Conservation (phyloP, 2,888 invertebrate genomes). For the Psylliodes chrysocephalus region DNA sequence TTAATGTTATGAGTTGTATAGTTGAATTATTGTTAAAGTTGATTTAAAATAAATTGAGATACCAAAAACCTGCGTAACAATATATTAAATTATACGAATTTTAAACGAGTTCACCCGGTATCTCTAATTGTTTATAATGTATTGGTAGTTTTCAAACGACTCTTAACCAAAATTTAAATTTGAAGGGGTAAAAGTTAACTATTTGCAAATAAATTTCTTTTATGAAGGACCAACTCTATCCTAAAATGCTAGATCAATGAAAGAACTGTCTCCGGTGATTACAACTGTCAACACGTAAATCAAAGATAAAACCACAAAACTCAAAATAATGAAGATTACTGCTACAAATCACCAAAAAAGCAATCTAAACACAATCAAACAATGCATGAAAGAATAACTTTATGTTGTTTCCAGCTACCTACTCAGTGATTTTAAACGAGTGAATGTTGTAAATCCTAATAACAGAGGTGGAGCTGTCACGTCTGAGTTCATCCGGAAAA, state of each 20-base stretch:
- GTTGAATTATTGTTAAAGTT: too few species aligned
- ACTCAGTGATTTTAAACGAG: slow-evolving; percentile 45
- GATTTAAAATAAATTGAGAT: too few species aligned
- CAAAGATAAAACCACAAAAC: neutral
- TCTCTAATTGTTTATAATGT: too few species aligned
- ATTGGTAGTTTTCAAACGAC: too few species aligned
- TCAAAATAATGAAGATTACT: slow-evolving; percentile 29
- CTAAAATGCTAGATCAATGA: neutral
- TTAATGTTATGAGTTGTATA: too few species aligned
- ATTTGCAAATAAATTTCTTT: too few species aligned
- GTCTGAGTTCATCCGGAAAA: slow-evolving; percentile 52
- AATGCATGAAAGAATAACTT: slow-evolving; percentile 38
- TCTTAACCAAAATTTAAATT: too few species aligned
- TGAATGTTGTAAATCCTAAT: slow-evolving; percentile 45
- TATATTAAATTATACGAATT: too few species aligned
- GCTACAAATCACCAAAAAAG: slow-evolving; percentile 27
- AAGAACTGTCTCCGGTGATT: neutral
- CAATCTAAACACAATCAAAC: slow-evolving; percentile 34
- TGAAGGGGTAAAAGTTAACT: too few species aligned
- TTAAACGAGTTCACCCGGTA: too few species aligned
- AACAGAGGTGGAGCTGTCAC: slow-evolving; percentile 41
- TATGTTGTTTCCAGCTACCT: slow-evolving; percentile 32
- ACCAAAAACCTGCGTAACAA: too few species aligned
- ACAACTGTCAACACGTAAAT: slow-evolving; percentile 2
- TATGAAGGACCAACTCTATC: too few species aligned